Percentiles rank a stretch among this genome's conserved stretches.
Conservation (phyloP, 2,888 invertebrate genomes). For the Ochlodes sylvanus region DNA sequence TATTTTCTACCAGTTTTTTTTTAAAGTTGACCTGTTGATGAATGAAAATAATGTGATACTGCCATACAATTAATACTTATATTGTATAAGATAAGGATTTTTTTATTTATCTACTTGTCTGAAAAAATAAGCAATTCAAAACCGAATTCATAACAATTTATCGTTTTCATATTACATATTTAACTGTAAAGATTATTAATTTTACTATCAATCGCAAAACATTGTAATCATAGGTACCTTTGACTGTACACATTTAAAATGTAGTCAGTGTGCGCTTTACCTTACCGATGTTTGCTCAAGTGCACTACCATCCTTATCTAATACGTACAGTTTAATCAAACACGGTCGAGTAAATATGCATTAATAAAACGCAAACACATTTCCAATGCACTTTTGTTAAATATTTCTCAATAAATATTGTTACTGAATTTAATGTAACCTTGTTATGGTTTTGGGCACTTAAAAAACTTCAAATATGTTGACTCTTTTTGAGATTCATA, state of each 20-base stretch:
- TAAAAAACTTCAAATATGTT: neutral
- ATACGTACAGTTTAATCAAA: slow-evolving; percentile 31
- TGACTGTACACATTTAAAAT: neutral
- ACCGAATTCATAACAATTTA: too few species aligned
- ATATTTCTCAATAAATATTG: slow-evolving; percentile 13
- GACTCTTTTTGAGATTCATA: neutral
- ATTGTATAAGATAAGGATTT: too few species aligned
- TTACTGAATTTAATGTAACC: slow-evolving; percentile 14
- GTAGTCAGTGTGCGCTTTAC: slow-evolving; percentile 28
- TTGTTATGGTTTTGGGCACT: neutral
- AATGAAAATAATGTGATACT: too few species aligned
- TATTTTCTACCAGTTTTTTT: too few species aligned
- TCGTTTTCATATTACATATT: too few species aligned
- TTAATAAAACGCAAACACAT: slow-evolving; percentile 24
- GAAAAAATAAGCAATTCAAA: too few species aligned
- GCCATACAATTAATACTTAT: too few species aligned
- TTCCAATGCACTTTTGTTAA: slow-evolving; percentile 27
- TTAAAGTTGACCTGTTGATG: too few species aligned
- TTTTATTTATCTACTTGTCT: too few species aligned
- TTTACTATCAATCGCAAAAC: too few species aligned
- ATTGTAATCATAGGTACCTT: too few species aligned
- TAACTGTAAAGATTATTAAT: too few species aligned
- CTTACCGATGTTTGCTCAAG: slow-evolving; percentile 26
- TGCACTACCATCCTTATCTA: slow-evolving; percentile 34
- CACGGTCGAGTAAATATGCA: slow-evolving; percentile 24